phyloP scores from a whole-genome alignment of 2,113 vertebrate species.

The Sturnira hondurensis region DNA sequence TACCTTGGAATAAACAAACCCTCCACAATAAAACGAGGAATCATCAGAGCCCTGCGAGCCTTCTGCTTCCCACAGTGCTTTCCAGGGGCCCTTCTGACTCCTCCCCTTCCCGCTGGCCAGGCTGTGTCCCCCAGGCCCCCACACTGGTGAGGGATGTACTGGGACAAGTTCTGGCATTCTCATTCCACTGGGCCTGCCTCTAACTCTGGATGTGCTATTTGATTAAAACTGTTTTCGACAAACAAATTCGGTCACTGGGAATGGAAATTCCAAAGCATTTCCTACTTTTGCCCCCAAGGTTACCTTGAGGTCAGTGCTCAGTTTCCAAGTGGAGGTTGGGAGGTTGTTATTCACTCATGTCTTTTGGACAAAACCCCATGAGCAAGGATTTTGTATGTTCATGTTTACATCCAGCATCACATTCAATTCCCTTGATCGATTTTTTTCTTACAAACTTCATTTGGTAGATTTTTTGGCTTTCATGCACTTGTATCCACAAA shows the following conservation, averaged over 20 bases:
- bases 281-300: conserved; percentile 31
- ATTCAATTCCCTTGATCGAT: background rate
- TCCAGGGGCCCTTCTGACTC: background rate
- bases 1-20: background rate
- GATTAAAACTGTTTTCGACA: conserved; percentile 14
- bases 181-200: background rate
- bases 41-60: background rate
- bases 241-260: background rate
- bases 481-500: background rate
- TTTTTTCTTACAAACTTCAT: background rate
- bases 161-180: background rate
- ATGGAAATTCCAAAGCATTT: conserved; percentile 5
- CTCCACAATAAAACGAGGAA: background rate
- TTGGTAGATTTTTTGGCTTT: background rate
- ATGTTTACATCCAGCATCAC: background rate
- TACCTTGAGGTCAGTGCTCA: background rate
- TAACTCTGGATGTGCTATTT: background rate
- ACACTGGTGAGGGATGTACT: background rate
- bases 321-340: background rate
- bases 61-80: background rate
- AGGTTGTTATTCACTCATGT: background rate
- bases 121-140: background rate
- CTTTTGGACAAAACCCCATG: background rate
- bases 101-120: background rate
- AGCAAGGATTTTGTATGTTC: background rate